Evolutionary conservation across 2,113 vertebrate species (phyloP), one percentile per base, ranked within the genome.

Genomic region (Phalacrocorax aristotelis): DNA sequence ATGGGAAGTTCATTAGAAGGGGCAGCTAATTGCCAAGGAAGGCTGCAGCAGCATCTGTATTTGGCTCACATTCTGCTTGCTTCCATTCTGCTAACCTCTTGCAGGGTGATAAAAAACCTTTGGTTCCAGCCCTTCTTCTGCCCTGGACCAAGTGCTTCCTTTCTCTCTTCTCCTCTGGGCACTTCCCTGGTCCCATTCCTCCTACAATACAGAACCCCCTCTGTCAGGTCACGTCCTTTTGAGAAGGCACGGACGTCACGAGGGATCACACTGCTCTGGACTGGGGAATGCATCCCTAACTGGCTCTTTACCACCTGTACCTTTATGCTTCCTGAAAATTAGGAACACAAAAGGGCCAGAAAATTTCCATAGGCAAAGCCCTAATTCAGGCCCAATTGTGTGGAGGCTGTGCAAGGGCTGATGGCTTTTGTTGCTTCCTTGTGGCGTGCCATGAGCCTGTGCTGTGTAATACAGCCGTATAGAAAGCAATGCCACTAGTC

Each of bases 371-470:
- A 5, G 57, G 15, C 34, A 66, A 32, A 65, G 1, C 32, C 10
- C 0, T 19, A 9, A 10, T 15, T 61, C 30, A n/a, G 55, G 21
- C 17, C 42, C 13, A 7, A 1, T 3, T 16, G 18, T 3, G 46
- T 40, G 32, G 1, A 11, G 76, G 12, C 34, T 61, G 42, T 9
- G 65, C 44, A 11, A 36, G 61, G 40, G n/a, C 62, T 44, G 77
- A 7, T 42, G 30, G 9, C 30, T 62, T n/a, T 49, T 60, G 7
- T 15, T 27, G 42, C 93, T 48, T 46, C 38, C 49, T 4, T 4
- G 17, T 68, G 74, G 44, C 11, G 5, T 0, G 7, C 23, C 34
- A 3, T 0, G 15, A 74, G 72, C 51, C 75, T 0, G 1, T 2
- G 3, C 64, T 14, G 42, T 25, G 54, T 26, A 13, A 51, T 8